A percentile compares a stretch with the other conserved stretches of the same genome.
Conservation (phyloP, 2,797 vertebrate species). For the Streptopelia turtur region DNA sequence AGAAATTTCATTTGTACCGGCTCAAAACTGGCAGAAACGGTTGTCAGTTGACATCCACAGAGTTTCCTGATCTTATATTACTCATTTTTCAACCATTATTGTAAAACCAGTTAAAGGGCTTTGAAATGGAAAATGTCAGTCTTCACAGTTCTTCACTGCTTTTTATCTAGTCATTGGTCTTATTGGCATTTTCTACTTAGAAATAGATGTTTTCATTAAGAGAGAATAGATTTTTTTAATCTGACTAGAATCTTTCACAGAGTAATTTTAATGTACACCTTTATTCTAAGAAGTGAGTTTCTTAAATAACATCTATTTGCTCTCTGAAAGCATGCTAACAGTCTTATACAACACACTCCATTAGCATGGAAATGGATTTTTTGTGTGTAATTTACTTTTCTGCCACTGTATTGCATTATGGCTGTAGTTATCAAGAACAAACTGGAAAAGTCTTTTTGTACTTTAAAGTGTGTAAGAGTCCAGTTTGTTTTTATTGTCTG, state of each 20-base stretch:
- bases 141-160: background rate
- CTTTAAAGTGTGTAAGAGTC: constrained; percentile 38
- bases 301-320: constrained; percentile 68
- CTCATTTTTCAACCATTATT: constrained; percentile 18
- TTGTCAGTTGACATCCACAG: background rate
- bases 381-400: constrained; percentile 69
- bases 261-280: constrained; percentile 65
- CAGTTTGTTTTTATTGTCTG: background rate
- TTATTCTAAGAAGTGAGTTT: constrained; percentile 59
- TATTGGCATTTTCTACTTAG: background rate
- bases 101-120: constrained; percentile 24
- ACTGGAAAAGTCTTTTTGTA: constrained; percentile 15
- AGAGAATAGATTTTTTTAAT: constrained; percentile 44
- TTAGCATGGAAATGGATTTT: constrained; percentile 72
- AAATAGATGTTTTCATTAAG: constrained; percentile 54
- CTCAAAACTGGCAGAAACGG: constrained; percentile 12
- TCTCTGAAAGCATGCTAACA: constrained; percentile 53
- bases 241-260: constrained; percentile 41
- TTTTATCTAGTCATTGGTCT: constrained; percentile 32
- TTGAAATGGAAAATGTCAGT: background rate
- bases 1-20: background rate
- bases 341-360: constrained; percentile 49
- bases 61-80: background rate
- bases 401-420: constrained; percentile 42
- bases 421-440: constrained; percentile 41